Evolutionary conservation across 2,113 vertebrate genomes (phyloP).

Genomic region (Piprites chloris): DNA sequence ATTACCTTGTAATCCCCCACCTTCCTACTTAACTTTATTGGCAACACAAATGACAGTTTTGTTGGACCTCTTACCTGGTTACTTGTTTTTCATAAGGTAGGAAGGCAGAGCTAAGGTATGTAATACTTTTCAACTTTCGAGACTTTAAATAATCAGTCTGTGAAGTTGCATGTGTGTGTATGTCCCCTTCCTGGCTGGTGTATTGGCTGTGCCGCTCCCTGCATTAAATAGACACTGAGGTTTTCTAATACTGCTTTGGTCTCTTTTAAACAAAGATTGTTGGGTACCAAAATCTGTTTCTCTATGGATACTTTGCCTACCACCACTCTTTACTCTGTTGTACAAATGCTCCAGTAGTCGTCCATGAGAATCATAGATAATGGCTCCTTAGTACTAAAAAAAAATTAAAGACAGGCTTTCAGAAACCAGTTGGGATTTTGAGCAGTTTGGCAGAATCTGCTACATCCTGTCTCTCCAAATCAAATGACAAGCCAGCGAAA

Average conservation of each 20-base stretch:
- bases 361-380: not conserved
- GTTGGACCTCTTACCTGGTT: not conserved
- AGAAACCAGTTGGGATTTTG: not conserved
- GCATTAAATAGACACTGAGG: not conserved
- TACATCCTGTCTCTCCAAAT: not conserved
- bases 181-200: not conserved
- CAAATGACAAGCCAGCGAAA: not conserved
- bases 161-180: not conserved
- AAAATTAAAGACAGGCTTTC: not conserved
- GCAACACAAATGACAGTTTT: not conserved
- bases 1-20: not conserved
- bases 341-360: not conserved
- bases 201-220: not conserved
- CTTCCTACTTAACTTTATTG: not conserved
- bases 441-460: not conserved
- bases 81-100: not conserved
- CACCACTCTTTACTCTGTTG: fast-evolving
- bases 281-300: not conserved
- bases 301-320: not conserved
- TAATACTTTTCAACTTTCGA: not conserved
- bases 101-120: not conserved
- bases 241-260: not conserved
- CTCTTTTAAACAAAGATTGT: not conserved
- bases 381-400: not conserved
- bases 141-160: not conserved